These are phyloP conservation scores for Ormyrus thymus DNA, from an alignment of 2,888 invertebrate genomes.

Conservation along the genomic window DNA sequence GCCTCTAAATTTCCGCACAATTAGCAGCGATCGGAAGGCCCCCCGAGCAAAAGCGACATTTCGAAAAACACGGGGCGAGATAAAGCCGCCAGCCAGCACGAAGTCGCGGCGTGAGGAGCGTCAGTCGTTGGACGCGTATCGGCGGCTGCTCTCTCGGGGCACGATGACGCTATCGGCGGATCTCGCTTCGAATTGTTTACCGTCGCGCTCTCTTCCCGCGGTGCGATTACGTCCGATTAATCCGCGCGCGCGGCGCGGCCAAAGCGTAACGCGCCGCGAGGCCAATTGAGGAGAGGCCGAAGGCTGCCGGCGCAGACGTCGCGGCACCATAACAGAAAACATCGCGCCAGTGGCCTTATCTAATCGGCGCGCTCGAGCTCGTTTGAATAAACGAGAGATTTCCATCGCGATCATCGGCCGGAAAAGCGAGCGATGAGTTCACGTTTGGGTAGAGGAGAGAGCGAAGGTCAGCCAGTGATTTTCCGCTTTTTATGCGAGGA, in stretches of 20 bases:
- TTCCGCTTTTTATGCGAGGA: too few relatives aligned
- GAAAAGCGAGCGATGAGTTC: too few relatives aligned
- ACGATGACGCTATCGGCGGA: neutral
- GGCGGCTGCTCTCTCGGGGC: neutral
- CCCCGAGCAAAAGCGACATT: too few relatives aligned
- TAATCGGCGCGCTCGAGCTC: conserved; percentile 14
- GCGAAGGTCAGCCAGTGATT: too few relatives aligned
- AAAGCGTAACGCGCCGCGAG: neutral
- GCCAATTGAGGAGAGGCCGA: neutral
- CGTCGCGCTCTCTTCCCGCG: neutral
- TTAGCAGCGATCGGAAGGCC: too few relatives aligned
- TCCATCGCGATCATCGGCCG: neutral
- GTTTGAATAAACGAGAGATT: neutral
- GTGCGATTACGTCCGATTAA: neutral
- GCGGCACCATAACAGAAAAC: conserved; percentile 58
- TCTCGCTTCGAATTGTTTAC: neutral
- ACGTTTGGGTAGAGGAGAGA: too few relatives aligned
- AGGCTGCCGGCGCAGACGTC: conserved; percentile 53
- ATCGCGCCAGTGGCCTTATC: conserved; percentile 34
- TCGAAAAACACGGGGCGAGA: too few relatives aligned
- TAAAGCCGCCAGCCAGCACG: too few relatives aligned
- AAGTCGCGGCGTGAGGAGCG: too few relatives aligned
- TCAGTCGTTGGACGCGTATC: too few relatives aligned
- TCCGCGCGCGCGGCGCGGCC: neutral
- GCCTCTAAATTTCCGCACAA: too few relatives aligned